Conservation (phyloP, 2,797 vertebrate genomes). For the Pampus argenteus region DNA sequence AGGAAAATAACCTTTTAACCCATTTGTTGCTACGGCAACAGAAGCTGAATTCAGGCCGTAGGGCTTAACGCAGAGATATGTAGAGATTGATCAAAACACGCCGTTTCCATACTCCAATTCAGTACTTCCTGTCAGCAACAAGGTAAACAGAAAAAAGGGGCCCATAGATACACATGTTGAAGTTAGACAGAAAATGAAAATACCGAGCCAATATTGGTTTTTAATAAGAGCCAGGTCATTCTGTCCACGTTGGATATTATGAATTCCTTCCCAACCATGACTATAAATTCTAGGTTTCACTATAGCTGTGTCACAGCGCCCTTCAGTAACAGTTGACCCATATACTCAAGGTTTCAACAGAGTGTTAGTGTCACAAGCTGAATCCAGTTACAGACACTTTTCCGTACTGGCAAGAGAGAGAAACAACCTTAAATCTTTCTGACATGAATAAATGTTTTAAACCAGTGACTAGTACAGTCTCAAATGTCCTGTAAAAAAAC, state of each 20-base stretch:
- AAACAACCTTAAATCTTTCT: background rate
- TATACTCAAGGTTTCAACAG: background rate
- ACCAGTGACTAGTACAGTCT: background rate
- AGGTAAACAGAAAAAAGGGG: slow-evolving; percentile 34
- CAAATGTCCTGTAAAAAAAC: background rate
- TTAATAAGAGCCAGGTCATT: background rate
- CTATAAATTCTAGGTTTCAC: no score
- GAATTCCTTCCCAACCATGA: background rate
- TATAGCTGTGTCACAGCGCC: background rate
- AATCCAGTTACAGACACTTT: background rate
- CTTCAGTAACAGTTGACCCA: slow-evolving; percentile 5
- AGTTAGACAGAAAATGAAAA: background rate
- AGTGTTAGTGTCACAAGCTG: slow-evolving; percentile 10
- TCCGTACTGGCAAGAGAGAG: background rate
- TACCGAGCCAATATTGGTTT: background rate
- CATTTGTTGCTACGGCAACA: slow-evolving; percentile 75
- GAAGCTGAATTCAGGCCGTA: slow-evolving; percentile 57
- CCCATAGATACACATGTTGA: slow-evolving; percentile 27
- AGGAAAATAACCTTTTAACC: slow-evolving; percentile 69
- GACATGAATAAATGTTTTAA: background rate
- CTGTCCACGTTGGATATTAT: background rate
- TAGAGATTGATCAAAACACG: slow-evolving; percentile 48
- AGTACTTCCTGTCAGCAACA: slow-evolving; percentile 30
- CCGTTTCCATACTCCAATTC: slow-evolving; percentile 30
- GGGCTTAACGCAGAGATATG: slow-evolving; percentile 58